phyloP scores from a whole-genome alignment of 2,113 vertebrate species.

The Phodopus roborovskii region DNA sequence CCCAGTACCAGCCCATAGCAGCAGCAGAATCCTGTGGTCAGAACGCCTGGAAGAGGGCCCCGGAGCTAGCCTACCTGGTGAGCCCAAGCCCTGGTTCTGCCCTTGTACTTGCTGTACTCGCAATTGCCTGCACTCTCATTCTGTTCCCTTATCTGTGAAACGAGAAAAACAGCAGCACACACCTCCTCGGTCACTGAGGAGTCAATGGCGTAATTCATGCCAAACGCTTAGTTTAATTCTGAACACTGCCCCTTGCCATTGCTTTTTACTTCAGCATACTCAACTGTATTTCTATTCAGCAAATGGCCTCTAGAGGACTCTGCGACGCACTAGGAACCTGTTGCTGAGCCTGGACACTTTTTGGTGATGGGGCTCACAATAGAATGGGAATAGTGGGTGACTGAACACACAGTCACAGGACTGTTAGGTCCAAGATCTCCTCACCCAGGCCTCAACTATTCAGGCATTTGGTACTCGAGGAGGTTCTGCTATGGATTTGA shows the following conservation, averaged over 20 bases:
- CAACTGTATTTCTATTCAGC: not conserved
- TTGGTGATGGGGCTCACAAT: not conserved
- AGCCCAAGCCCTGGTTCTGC: not conserved
- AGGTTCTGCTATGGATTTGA: not conserved
- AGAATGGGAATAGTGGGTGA: rapidly evolving
- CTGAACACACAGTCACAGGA: too few species aligned
- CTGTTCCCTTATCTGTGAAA: not conserved
- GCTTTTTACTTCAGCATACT: not conserved
- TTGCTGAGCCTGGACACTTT: too few species aligned
- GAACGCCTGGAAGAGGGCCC: not conserved
- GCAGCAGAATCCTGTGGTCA: not conserved
- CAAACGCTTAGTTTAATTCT: not conserved
- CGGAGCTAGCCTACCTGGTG: not conserved
- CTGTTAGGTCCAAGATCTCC: not conserved
- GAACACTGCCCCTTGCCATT: not conserved
- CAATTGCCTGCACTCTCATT: not conserved
- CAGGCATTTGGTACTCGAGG: not conserved
- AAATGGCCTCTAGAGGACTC: not conserved
- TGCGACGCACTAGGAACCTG: not conserved
- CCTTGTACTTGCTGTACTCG: not conserved
- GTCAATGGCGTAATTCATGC: not conserved
- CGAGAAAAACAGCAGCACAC: not conserved
- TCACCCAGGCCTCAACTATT: not conserved
- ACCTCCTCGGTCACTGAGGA: not conserved
- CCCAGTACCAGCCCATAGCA: not conserved